These are phyloP conservation scores for Ceratosolen solmsi DNA, from an alignment of 1,140 invertebrate species.

Conservation along the genomic window DNA sequence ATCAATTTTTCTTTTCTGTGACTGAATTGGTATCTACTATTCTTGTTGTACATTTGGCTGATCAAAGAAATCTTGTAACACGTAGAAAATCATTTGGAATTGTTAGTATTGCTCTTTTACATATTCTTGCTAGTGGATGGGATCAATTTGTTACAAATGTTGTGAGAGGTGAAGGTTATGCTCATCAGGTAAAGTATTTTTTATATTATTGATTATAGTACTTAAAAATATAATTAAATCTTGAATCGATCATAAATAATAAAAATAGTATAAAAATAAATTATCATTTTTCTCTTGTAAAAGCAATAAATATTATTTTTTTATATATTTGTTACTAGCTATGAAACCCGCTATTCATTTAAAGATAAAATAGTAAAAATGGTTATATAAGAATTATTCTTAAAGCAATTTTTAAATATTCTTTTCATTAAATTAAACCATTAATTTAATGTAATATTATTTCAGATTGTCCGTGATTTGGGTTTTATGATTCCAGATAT, in stretches of 20 bases:
- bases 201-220: not conserved
- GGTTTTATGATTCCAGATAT: slow-evolving; percentile 85
- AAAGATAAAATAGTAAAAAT: too few relatives aligned
- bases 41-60: slow-evolving; percentile 77
- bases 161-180: slow-evolving; percentile 79
- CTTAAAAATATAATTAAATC: not conserved
- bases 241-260: too few relatives aligned
- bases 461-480: slow-evolving; percentile 79
- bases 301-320: not conserved
- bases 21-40: slow-evolving; percentile 83
- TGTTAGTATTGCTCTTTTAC: slow-evolving; percentile 79
- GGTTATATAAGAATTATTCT: too few relatives aligned
- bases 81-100: slow-evolving; percentile 79
- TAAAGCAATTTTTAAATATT: too few relatives aligned
- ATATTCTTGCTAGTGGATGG: slow-evolving; percentile 81
- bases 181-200: slow-evolving; percentile 76
- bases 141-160: slow-evolving; percentile 87
- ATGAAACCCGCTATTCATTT: too few relatives aligned
- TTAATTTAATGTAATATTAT: not conserved
- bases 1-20: slow-evolving; percentile 84
- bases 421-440: too few relatives aligned
- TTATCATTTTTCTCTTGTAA: slow-evolving; percentile 14
- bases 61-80: slow-evolving; percentile 75
- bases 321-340: not conserved
- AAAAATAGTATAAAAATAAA: not conserved